Base-by-base conservation (phyloP, 2,797 vertebrate species). In the Parotocinclus haroldoi region DNA sequence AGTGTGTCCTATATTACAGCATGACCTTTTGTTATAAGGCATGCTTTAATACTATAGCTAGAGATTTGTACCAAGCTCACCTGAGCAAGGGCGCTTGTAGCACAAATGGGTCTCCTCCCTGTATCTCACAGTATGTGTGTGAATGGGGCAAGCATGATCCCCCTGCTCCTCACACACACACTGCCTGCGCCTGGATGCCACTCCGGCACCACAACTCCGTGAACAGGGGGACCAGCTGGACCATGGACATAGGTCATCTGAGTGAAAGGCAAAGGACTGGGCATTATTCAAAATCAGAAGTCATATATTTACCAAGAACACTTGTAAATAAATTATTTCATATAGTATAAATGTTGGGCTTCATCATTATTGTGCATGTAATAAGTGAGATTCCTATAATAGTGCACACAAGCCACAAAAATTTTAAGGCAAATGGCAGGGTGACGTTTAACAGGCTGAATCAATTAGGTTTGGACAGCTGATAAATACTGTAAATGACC, bases 171-270 rank as follows among this genome's bases (percentile, higher is more conserved):
- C 87, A 68, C 94, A 95, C 62, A 81, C 52, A 68, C 94, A 95
- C 27, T 60, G 76, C 46, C 90, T 82, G 0, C 57, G 83, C 0
- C 93, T 85, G 1, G 68, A 81, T n/a, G 79, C 78, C 17, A 91
- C 80, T 19, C 94, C 94, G 0, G 89, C 90, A 0, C 94, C 92
- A 0, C 94, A 96, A 82, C 83, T 91, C 10, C 54, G 86, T 0
- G 94, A 94, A 73, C 94, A 95, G 0, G 75, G 55, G 0, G 91
- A 89, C 94, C 94, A 96, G 0, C 82, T 76, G 0, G 89, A 88
- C 94, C 94, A 95, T 19, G 85, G 90, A 75, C 91, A 92, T 70
- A 91, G 80, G 75, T 92, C 89, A 79, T 92, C 91, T 92, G 79
- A 14, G 49, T 36, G 74, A 6, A 38, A 39, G 17, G 9, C n/a